A percentile compares a stretch with the other conserved stretches of the same genome.
phyloP scores from a whole-genome alignment of 1,140 invertebrate species.

The Formica selysi region DNA sequence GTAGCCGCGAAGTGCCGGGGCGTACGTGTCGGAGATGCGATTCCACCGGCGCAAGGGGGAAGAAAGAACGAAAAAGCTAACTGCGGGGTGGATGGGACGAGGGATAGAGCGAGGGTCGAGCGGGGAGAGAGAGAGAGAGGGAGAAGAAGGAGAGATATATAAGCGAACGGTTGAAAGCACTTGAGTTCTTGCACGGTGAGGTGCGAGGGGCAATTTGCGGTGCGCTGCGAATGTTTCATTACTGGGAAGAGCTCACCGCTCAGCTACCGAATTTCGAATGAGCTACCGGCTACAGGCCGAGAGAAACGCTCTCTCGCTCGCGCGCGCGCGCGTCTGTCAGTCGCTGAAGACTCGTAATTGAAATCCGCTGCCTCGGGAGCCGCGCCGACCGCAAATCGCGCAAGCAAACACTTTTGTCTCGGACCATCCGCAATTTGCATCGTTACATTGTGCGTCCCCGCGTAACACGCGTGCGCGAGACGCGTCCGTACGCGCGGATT shows the following conservation, averaged over 20 bases:
- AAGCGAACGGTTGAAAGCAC: slow-evolving; percentile 79
- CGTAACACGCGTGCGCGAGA: background rate
- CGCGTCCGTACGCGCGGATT: background rate
- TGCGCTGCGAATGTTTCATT: slow-evolving; percentile 86
- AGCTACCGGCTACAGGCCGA: slow-evolving; percentile 78
- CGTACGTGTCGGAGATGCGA: slow-evolving; percentile 31
- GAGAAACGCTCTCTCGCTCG: background rate
- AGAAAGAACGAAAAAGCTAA: slow-evolving; percentile 18
- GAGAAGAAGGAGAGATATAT: slow-evolving; percentile 54
- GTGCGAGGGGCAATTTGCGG: slow-evolving; percentile 84
- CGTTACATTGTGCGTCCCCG: slow-evolving; percentile 68
- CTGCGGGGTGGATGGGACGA: background rate
- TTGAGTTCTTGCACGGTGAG: slow-evolving; percentile 79
- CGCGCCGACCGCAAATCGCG: slow-evolving; percentile 84
- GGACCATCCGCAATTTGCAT: slow-evolving; percentile 82
- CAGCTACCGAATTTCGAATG: slow-evolving; percentile 87
- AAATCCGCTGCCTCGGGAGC: slow-evolving; percentile 83
- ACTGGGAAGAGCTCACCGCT: slow-evolving; percentile 80
- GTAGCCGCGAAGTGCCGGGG: slow-evolving; percentile 48
- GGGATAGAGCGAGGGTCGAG: slow-evolving; percentile 11
- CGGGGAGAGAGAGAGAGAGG: slow-evolving; percentile 12
- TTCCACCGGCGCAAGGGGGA: slow-evolving; percentile 11
- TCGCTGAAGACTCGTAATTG: slow-evolving; percentile 83
- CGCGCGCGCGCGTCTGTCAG: slow-evolving; percentile 66
- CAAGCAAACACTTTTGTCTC: slow-evolving; percentile 85